Conservation (phyloP, 2,888 invertebrate genomes). For the Catocala nupta region DNA sequence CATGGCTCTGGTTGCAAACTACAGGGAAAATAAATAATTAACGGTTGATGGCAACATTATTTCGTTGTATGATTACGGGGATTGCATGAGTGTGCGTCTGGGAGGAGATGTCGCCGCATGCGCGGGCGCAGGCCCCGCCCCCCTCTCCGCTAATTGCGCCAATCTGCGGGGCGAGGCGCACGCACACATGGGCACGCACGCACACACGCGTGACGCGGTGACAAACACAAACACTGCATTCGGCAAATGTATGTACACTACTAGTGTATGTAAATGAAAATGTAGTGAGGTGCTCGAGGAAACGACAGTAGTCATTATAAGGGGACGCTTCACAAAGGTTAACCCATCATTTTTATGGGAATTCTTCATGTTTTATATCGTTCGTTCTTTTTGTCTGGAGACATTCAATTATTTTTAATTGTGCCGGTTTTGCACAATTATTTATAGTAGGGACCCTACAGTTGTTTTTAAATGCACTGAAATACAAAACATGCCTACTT, state of each 20-base stretch:
- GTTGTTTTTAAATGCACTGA: slow-evolving; percentile 38
- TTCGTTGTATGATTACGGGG: slow-evolving; percentile 58
- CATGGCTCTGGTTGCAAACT: slow-evolving; percentile 52
- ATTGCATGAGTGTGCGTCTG: slow-evolving; percentile 60
- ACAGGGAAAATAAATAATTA: slow-evolving; percentile 70
- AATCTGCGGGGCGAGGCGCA: slow-evolving; percentile 76
- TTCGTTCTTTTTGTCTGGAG: slow-evolving; percentile 26
- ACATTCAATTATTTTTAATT: slow-evolving; percentile 46
- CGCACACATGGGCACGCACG: slow-evolving; percentile 69
- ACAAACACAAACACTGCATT: slow-evolving; percentile 67
- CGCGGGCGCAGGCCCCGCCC: slow-evolving; percentile 82
- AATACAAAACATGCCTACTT: slow-evolving; percentile 19
- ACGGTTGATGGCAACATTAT: slow-evolving; percentile 73
- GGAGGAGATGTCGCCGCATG: slow-evolving; percentile 81
- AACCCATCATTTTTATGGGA: slow-evolving; percentile 43
- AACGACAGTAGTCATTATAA: slow-evolving; percentile 48
- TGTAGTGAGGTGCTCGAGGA: slow-evolving; percentile 38
- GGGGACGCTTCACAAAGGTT: slow-evolving; percentile 36
- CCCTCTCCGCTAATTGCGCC: slow-evolving; percentile 81
- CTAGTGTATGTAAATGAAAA: slow-evolving; percentile 56
- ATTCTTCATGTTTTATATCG: slow-evolving; percentile 35
- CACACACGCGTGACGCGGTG: slow-evolving; percentile 57
- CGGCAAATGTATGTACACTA: slow-evolving; percentile 65
- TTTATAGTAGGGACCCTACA: slow-evolving; percentile 16
- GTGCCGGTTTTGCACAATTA: slow-evolving; percentile 33